phyloP scores from a whole-genome alignment of 2,888 invertebrate genomes.

The Drosophila macrospina region DNA sequence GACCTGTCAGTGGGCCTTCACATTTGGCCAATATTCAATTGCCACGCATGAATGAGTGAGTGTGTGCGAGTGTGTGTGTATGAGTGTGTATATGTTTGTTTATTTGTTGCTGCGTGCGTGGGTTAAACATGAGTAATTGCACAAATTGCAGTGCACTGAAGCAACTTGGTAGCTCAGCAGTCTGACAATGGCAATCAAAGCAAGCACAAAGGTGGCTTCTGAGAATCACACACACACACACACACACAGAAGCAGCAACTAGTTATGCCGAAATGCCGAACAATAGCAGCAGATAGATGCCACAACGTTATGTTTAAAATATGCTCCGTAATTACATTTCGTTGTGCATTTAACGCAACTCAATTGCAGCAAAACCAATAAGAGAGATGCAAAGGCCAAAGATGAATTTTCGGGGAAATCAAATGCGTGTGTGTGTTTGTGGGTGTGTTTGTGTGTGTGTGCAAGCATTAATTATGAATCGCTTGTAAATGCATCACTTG shows the following conservation, averaged over 20 bases:
- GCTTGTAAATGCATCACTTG: background rate
- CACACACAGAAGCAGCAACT: conserved; percentile 24
- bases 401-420: background rate
- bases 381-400: background rate
- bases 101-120: conserved; percentile 13
- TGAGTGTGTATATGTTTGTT: conserved; percentile 19
- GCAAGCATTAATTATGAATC: conserved; percentile 11
- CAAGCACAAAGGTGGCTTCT: conserved; percentile 24
- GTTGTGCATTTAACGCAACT: conserved; percentile 33
- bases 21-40: conserved; percentile 36
- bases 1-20: conserved; percentile 12
- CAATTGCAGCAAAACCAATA: conserved; percentile 16
- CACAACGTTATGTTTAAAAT: conserved; percentile 15
- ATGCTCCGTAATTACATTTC: conserved; percentile 35
- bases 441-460: background rate
- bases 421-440: background rate
- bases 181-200: conserved; percentile 6
- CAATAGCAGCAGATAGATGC: conserved; percentile 11
- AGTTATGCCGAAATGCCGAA: conserved; percentile 2
- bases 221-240: conserved; percentile 10
- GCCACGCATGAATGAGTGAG: conserved; percentile 19
- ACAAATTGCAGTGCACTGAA: conserved; percentile 52
- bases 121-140: conserved; percentile 56
- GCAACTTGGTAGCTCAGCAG: conserved; percentile 14
- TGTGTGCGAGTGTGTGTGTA: conserved; percentile 1